phyloP scores from a whole-genome alignment of 2,113 vertebrate species.

The Menura novaehollandiae region DNA sequence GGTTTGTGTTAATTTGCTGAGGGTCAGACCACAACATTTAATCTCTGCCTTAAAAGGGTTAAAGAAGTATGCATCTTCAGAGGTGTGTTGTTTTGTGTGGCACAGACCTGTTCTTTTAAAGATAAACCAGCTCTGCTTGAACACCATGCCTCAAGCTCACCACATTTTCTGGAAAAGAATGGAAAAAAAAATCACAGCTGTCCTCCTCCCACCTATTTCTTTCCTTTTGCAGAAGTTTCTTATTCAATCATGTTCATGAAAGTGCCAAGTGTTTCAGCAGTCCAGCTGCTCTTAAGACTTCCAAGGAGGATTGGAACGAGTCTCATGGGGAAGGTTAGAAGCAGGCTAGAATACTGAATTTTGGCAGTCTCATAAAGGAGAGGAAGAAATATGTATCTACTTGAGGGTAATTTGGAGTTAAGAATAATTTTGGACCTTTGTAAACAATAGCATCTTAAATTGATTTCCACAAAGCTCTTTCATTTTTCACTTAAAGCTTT shows the following conservation, averaged over 20 bases:
- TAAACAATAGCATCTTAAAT: conserved; percentile 51
- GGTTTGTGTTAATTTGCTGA: background rate
- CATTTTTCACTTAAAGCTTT: conserved; percentile 39
- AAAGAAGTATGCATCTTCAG: background rate
- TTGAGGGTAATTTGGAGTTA: conserved; percentile 34
- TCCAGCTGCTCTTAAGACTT: background rate
- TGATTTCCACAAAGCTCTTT: conserved; percentile 12
- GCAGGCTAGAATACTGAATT: conserved; percentile 15
- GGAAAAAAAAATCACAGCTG: background rate
- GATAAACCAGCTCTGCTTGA: background rate
- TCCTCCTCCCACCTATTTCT: background rate
- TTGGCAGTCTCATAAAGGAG: conserved; percentile 43
- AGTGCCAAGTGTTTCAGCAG: conserved; percentile 11
- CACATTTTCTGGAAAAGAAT: background rate
- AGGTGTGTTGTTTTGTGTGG: background rate
- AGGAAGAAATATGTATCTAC: conserved; percentile 39
- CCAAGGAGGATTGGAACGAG: conserved; percentile 8
- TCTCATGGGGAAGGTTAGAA: conserved; percentile 25
- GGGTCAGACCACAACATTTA: background rate
- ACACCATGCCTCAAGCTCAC: background rate
- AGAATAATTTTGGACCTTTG: conserved; percentile 43
- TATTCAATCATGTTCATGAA: conserved; percentile 56
- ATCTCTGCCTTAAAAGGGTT: background rate
- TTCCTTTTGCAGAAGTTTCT: background rate
- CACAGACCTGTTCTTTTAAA: background rate